Evolutionary conservation across 2,888 invertebrate species (phyloP).

Genomic region (Drosophila percnosoma): DNA sequence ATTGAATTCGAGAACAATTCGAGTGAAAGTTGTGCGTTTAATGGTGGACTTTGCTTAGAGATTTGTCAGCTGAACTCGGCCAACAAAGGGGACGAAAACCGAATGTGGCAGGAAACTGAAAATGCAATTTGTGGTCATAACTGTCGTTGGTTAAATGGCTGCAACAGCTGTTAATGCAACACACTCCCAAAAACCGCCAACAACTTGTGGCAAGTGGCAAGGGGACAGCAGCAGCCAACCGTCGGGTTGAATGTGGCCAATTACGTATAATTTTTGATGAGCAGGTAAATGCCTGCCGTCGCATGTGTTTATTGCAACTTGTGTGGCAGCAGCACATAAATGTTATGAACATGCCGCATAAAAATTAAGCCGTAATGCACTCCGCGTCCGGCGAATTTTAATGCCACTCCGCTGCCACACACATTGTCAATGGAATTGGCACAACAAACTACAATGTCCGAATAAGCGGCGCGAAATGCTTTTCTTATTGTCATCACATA

Average conservation of each 20-base stretch:
- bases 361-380: slow-evolving; percentile 78
- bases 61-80: slow-evolving; percentile 7
- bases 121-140: slow-evolving; percentile 49
- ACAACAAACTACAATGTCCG: slow-evolving; percentile 66
- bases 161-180: slow-evolving; percentile 41
- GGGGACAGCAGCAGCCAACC: background rate
- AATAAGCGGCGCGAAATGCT: slow-evolving; percentile 10
- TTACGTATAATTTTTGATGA: slow-evolving; percentile 15
- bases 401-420: slow-evolving; percentile 12
- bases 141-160: slow-evolving; percentile 27
- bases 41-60: slow-evolving; percentile 15
- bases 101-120: slow-evolving; percentile 14
- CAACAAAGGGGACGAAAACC: background rate
- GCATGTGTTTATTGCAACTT: slow-evolving; percentile 49
- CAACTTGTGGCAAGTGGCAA: slow-evolving; percentile 15
- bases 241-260: slow-evolving; percentile 2
- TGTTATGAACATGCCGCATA: slow-evolving; percentile 63
- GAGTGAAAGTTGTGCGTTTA: background rate
- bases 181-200: slow-evolving; percentile 28
- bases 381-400: slow-evolving; percentile 34
- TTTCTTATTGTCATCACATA: slow-evolving; percentile 41
- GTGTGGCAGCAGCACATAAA: slow-evolving; percentile 60
- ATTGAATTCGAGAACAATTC: slow-evolving; percentile 4
- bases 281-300: slow-evolving; percentile 28
- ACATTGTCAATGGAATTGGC: slow-evolving; percentile 40